A percentile compares a stretch with the other conserved stretches of the same genome.
phyloP scores from a whole-genome alignment of 2,888 invertebrate genomes.

The Silvanus unidentatus region DNA sequence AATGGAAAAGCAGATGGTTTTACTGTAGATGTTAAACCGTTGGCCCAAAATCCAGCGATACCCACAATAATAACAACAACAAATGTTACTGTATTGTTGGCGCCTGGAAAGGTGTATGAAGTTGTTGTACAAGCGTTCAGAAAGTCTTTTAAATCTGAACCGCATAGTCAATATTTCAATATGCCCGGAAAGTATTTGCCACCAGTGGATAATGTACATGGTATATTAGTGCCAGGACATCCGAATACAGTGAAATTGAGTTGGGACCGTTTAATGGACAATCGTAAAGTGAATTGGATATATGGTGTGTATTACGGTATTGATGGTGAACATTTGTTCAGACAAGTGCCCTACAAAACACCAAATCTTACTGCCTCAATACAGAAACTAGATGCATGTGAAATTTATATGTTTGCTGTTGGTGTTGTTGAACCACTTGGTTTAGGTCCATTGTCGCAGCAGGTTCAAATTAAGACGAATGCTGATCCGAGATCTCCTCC shows the following conservation, averaged over 20 bases:
- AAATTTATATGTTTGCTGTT: conserved; percentile 66
- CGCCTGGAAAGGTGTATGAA: conserved; percentile 49
- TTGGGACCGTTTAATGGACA: conserved; percentile 60
- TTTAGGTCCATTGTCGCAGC: conserved; percentile 57
- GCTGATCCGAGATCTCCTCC: conserved; percentile 63
- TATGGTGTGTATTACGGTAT: conserved; percentile 71
- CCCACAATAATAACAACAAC: conserved; percentile 45
- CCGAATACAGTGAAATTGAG: conserved; percentile 58
- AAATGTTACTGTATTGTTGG: conserved; percentile 30
- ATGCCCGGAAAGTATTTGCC: conserved; percentile 48
- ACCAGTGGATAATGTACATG: conserved; percentile 46
- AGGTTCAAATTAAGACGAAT: conserved; percentile 36
- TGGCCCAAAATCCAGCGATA: conserved; percentile 55
- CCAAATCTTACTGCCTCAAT: conserved; percentile 53
- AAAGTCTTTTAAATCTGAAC: conserved; percentile 52
- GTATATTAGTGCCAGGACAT: too few relatives aligned
- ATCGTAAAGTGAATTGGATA: conserved; percentile 52
- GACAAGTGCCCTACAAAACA: conserved; percentile 42
- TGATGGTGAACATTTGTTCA: conserved; percentile 52
- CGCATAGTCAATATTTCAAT: too few relatives aligned
- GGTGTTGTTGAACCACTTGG: conserved; percentile 61
- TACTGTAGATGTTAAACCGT: conserved; percentile 25
- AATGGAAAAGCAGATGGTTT: conserved; percentile 38
- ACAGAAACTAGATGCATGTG: conserved; percentile 63
- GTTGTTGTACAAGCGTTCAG: conserved; percentile 56